Evolutionary conservation across 2,797 vertebrate species (phyloP).

Genomic region (Anabas testudineus): DNA sequence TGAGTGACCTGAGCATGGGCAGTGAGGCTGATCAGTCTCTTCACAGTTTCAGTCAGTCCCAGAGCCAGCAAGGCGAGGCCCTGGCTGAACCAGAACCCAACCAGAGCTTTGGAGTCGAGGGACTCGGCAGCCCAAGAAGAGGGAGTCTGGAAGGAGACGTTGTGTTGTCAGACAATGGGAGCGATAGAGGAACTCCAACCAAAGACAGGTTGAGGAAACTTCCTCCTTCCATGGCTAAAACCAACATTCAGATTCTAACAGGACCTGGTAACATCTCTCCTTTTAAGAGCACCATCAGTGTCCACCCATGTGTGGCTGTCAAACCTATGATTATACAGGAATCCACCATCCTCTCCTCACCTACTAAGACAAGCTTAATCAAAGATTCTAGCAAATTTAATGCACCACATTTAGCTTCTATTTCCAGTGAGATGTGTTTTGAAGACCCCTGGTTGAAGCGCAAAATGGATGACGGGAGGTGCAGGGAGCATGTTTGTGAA

Average conservation of each 20-base stretch:
- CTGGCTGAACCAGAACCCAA: constrained; percentile 86
- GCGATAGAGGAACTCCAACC: constrained; percentile 72
- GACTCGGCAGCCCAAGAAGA: constrained; percentile 65
- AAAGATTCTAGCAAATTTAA: constrained; percentile 73
- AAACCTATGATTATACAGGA: constrained; percentile 88
- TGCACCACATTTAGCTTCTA: constrained; percentile 66
- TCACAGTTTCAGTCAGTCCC: constrained; percentile 92
- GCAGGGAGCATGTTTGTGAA: constrained; percentile 66
- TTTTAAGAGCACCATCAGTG: constrained; percentile 88
- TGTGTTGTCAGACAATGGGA: constrained; percentile 78
- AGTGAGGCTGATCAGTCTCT: constrained; percentile 93
- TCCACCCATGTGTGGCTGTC: constrained; percentile 88
- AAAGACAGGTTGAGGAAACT: constrained; percentile 77
- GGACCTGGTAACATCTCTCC: constrained; percentile 85
- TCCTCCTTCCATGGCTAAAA: constrained; percentile 88
- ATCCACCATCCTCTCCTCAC: constrained; percentile 58
- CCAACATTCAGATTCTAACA: constrained; percentile 87
- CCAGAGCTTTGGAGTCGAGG: constrained; percentile 57
- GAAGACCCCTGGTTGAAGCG: constrained; percentile 97
- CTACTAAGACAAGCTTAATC: constrained; percentile 66
- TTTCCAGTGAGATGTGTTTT: constrained; percentile 86
- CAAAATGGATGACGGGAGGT: constrained; percentile 80
- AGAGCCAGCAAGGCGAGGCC: constrained; percentile 92
- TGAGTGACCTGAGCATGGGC: constrained; percentile 92
- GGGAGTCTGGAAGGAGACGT: constrained; percentile 80